These are phyloP conservation scores for Melinaea menophilus DNA, from an alignment of 2,888 invertebrate genomes.

Conservation along the genomic window DNA sequence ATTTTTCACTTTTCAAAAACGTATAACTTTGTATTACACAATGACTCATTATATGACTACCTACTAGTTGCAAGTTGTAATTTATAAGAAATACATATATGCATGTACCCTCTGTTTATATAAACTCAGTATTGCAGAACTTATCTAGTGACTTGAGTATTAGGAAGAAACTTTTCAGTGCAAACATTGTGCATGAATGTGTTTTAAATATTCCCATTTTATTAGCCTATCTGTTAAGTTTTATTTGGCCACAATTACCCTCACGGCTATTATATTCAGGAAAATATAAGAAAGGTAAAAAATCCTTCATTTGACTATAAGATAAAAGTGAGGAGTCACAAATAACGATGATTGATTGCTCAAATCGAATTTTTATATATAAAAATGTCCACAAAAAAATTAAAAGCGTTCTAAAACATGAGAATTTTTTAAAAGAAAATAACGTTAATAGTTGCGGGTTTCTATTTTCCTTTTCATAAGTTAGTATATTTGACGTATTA, in stretches of 20 bases:
- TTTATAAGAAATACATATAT: too few relatives aligned
- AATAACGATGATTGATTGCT: conserved; percentile 27
- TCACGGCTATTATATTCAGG: conserved; percentile 35
- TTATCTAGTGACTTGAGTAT: conserved; percentile 27
- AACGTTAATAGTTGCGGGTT: conserved; percentile 14
- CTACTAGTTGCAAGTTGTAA: too few relatives aligned
- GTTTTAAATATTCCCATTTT: conserved; percentile 24
- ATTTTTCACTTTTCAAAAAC: too few relatives aligned
- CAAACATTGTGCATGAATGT: conserved; percentile 27
- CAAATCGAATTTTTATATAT: conserved; percentile 27
- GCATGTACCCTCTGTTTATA: too few relatives aligned
- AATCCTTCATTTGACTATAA: conserved; percentile 31
- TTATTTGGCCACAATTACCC: conserved; percentile 36
- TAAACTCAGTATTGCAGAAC: too few relatives aligned
- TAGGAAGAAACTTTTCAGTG: conserved; percentile 33
- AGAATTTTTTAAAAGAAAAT: conserved; percentile 18
- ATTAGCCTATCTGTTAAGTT: conserved; percentile 21
- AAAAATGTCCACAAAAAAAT: conserved; percentile 17
- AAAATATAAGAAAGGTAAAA: conserved; percentile 32
- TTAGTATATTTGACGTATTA: conserved; percentile 20
- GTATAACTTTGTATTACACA: too few relatives aligned
- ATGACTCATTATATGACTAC: too few relatives aligned
- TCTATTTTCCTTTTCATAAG: conserved; percentile 25
- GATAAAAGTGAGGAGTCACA: conserved; percentile 26
- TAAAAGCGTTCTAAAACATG: conserved; percentile 14